phyloP scores from a whole-genome alignment of 2,797 vertebrate species.

The Nannoperca australis region DNA sequence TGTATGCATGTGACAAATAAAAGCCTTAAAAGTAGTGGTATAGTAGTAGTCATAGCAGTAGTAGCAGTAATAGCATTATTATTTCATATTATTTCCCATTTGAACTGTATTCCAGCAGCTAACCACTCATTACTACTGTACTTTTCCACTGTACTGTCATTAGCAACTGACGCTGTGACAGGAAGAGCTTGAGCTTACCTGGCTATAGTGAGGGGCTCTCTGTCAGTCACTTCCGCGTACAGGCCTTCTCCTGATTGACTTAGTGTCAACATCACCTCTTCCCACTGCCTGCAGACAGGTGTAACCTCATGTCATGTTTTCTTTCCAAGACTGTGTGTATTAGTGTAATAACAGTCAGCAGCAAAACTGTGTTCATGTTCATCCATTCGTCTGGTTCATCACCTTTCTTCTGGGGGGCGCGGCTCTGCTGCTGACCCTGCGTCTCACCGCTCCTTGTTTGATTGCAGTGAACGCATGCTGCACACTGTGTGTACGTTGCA shows the following conservation, averaged over 20 bases:
- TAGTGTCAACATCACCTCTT: conserved; percentile 5
- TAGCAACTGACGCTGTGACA: background rate
- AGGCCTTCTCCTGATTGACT: conserved; percentile 4
- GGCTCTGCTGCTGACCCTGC: too few species aligned
- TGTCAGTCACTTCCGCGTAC: conserved; percentile 23
- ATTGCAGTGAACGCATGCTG: too few species aligned
- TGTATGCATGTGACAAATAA: too few species aligned
- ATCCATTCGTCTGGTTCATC: too few species aligned
- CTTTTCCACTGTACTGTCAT: background rate
- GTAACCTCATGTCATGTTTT: background rate
- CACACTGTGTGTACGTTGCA: too few species aligned
- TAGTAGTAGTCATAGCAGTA: too few species aligned
- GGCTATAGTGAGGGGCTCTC: background rate
- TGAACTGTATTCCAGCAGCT: background rate
- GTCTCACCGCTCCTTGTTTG: too few species aligned
- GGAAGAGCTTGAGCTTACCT: conserved; percentile 21
- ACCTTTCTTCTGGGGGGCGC: too few species aligned
- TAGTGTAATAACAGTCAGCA: too few species aligned
- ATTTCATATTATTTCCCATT: background rate
- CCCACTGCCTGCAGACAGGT: conserved; percentile 22
- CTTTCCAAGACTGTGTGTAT: too few species aligned
- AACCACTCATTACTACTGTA: background rate
- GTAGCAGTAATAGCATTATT: background rate
- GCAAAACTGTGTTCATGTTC: too few species aligned
- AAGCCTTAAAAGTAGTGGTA: background rate